A percentile compares a stretch with the other conserved stretches of the same genome.
These are phyloP conservation scores for Sorex maritimensis DNA, from an alignment of 2,797 vertebrate species.

Conservation along the genomic window DNA sequence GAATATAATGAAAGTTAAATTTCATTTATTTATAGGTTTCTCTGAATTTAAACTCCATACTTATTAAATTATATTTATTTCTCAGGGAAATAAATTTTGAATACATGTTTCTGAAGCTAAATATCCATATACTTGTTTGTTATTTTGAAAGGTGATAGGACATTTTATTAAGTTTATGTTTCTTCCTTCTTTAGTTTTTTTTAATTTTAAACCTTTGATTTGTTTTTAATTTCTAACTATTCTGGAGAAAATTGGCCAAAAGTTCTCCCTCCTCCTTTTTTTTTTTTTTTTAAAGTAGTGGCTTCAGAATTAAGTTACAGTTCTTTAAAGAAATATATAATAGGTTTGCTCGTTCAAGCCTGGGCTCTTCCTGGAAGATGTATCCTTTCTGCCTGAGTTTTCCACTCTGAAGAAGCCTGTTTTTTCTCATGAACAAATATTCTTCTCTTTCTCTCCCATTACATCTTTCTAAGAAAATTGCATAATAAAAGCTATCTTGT, in stretches of 20 bases:
- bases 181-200: constrained; percentile 47
- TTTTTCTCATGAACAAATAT: no score
- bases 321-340: not conserved
- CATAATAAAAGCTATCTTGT: no score
- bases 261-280: not conserved
- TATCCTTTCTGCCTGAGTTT: no score
- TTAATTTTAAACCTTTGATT: constrained; percentile 55
- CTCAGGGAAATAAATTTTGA: constrained; percentile 15
- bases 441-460: no score
- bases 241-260: not conserved
- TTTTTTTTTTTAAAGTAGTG: not conserved
- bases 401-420: no score
- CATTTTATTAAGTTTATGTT: constrained; percentile 18
- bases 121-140: not conserved
- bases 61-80: constrained; percentile 28
- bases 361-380: no score
- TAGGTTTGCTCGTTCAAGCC: no score
- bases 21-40: not conserved
- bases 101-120: not conserved
- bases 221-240: not conserved
- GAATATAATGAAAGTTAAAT: not conserved
- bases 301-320: not conserved
- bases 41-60: not conserved
- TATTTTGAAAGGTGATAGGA: not conserved
- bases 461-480: no score